Conservation (phyloP, 2,797 vertebrate genomes). For the Phyllotis vaccarum region DNA sequence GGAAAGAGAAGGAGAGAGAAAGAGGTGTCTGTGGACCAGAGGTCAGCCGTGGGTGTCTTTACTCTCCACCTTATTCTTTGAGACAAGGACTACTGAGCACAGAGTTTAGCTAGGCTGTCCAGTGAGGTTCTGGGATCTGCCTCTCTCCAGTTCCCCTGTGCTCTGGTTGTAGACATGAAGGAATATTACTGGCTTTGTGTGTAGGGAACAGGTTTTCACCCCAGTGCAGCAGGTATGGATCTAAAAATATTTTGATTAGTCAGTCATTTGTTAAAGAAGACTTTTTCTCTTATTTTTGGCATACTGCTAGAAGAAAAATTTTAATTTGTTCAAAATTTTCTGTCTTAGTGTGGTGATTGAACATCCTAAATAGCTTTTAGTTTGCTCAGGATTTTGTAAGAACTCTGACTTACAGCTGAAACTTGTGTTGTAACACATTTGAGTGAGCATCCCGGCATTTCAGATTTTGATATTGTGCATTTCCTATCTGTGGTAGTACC, state of each 20-base stretch:
- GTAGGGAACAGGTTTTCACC: not conserved
- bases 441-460: not conserved
- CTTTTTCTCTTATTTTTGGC: constrained; percentile 11
- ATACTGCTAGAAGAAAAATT: not conserved
- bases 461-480: not conserved
- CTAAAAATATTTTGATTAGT: constrained; percentile 24
- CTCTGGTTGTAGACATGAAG: not conserved
- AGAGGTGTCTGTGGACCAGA: not conserved
- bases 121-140: not conserved
- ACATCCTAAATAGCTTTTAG: not conserved
- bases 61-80: not conserved
- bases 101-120: not conserved
- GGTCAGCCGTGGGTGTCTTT: not conserved
- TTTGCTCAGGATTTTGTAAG: not conserved
- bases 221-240: not conserved
- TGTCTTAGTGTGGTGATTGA: not conserved
- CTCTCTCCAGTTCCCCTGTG: not conserved
- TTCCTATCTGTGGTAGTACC: not conserved
- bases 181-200: not conserved
- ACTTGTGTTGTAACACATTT: not conserved
- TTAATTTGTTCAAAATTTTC: not conserved
- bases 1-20: not conserved
- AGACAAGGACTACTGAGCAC: not conserved
- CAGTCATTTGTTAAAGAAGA: not conserved
- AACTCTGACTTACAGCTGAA: too few species aligned